Percentiles rank a stretch among this genome's conserved stretches.
These are phyloP conservation scores for Pavo muticus DNA, from an alignment of 2,113 vertebrate genomes.

Conservation along the genomic window DNA sequence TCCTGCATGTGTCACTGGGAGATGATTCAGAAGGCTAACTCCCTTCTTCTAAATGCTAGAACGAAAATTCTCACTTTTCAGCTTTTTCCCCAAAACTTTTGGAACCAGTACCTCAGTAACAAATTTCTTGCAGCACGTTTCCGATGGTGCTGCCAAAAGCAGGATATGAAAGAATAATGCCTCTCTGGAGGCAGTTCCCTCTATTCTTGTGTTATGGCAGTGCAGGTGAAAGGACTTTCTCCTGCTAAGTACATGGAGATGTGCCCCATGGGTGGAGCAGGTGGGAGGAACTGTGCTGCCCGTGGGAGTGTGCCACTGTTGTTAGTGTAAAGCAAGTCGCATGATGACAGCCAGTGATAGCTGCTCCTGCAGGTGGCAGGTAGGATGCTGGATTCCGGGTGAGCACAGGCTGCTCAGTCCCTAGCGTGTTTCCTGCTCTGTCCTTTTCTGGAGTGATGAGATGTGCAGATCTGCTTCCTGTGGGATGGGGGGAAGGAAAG, in stretches of 20 bases:
- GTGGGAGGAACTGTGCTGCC: neutral
- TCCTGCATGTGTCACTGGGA: constrained; percentile 19
- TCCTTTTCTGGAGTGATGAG: constrained; percentile 6
- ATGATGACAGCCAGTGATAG: constrained; percentile 9
- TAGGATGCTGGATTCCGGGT: constrained; percentile 47
- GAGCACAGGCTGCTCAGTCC: constrained; percentile 47
- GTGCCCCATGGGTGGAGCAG: neutral
- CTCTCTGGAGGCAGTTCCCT: neutral
- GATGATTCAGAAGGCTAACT: neutral
- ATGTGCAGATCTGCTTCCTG: neutral
- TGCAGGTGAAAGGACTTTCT: neutral
- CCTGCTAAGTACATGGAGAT: neutral
- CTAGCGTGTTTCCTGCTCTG: neutral
- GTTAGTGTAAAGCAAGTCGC: constrained; percentile 6
- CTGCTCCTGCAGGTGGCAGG: constrained; percentile 65
- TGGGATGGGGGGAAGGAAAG: neutral
- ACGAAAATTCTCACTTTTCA: constrained; percentile 5
- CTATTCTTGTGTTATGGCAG: neutral
- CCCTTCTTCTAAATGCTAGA: constrained; percentile 19
- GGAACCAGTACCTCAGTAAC: neutral
- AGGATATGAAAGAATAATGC: neutral
- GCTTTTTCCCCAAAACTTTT: neutral
- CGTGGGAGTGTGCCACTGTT: constrained; percentile 4
- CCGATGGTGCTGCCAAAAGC: neutral
- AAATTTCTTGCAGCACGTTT: neutral